Conservation (phyloP, 2,888 invertebrate species). For the Dynastes grantii region DNA sequence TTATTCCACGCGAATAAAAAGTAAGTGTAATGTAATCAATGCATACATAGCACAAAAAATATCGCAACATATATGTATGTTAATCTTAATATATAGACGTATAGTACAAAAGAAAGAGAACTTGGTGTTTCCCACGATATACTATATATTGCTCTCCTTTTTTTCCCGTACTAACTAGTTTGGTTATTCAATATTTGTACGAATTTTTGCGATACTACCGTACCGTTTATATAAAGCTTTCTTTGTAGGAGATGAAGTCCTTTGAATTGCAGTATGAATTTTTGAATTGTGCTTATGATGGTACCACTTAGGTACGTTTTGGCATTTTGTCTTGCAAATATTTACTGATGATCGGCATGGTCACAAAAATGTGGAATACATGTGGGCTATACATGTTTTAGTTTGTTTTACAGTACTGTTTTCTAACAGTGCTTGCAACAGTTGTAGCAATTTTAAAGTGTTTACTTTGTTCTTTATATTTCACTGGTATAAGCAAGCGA, state of each 20-base stretch:
- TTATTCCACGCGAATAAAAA: not conserved
- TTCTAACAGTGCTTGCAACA: too few relatives aligned
- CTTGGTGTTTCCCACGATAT: slow-evolving; percentile 18
- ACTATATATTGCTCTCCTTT: not conserved
- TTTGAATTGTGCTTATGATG: not conserved
- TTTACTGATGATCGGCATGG: too few relatives aligned
- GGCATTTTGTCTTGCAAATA: too few relatives aligned
- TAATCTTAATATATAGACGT: not conserved
- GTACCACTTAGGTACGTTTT: too few relatives aligned
- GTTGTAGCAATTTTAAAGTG: too few relatives aligned
- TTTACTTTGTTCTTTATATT: too few relatives aligned
- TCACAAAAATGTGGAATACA: too few relatives aligned
- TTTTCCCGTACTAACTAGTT: slow-evolving; percentile 21
- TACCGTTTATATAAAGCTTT: not conserved
- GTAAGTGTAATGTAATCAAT: not conserved
- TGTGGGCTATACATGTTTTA: too few relatives aligned
- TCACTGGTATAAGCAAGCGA: too few relatives aligned
- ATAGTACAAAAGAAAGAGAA: slow-evolving; percentile 7
- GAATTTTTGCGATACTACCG: not conserved
- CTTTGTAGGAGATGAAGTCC: not conserved
- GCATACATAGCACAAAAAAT: not conserved
- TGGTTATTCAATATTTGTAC: slow-evolving; percentile 12
- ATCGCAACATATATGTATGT: not conserved
- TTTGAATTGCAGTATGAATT: not conserved
- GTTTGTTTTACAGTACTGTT: too few relatives aligned